These are phyloP conservation scores for Jordanella pulchra DNA, from an alignment of 2,797 vertebrate species.

Conservation along the genomic window DNA sequence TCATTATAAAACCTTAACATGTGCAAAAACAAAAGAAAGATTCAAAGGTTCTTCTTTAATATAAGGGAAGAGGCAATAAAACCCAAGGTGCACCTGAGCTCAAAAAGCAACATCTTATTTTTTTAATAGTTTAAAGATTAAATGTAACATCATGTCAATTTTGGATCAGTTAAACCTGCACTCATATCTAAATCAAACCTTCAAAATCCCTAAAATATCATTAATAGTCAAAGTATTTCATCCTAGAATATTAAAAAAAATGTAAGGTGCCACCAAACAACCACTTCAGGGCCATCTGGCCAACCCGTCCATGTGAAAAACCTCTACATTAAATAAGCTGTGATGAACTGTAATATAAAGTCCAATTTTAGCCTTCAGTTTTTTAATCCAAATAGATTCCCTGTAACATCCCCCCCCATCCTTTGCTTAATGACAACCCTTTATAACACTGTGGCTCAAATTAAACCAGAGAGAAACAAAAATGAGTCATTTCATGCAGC, in stretches of 20 bases:
- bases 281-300: constrained; percentile 30
- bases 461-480: constrained; percentile 44
- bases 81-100: constrained; percentile 8
- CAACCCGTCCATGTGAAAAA: constrained; percentile 33
- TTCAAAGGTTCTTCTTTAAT: constrained; percentile 16
- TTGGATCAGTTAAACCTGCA: neutral
- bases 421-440: constrained; percentile 62
- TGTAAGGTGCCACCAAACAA: constrained; percentile 17
- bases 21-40: neutral
- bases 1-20: neutral
- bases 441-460: constrained; percentile 51
- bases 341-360: constrained; percentile 32
- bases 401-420: constrained; percentile 18
- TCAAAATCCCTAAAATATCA: neutral
- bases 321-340: constrained; percentile 52
- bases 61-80: constrained; percentile 15
- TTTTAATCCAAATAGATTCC: constrained; percentile 43
- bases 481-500: constrained; percentile 57
- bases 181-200: constrained; percentile 4
- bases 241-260: constrained; percentile 6
- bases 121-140: constrained; percentile 3
- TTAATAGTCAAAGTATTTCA: neutral
- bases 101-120: neutral
- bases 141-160: constrained; percentile 2
- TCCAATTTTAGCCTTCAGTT: constrained; percentile 40